Conservation (phyloP, 2,797 vertebrate genomes). For the Poeciliopsis infans region DNA sequence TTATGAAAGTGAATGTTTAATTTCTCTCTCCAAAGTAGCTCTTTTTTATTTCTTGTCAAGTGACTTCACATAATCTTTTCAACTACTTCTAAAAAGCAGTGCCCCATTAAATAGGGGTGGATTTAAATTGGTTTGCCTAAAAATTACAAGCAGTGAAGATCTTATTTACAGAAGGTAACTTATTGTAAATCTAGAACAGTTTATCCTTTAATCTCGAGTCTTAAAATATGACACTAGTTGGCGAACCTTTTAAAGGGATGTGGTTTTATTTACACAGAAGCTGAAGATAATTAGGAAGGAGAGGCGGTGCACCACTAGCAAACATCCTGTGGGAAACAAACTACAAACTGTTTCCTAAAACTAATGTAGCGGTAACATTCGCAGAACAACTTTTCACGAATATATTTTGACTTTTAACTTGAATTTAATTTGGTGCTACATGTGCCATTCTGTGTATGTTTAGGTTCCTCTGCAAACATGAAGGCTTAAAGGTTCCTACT, state of each 20-base stretch:
- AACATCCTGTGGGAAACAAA: not conserved
- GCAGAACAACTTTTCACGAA: not conserved
- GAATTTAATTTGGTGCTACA: not conserved
- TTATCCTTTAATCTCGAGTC: not conserved
- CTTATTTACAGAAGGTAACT: not conserved
- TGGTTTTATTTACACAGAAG: not conserved
- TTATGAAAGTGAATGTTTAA: not conserved
- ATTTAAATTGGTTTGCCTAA: not conserved
- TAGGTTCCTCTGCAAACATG: not conserved
- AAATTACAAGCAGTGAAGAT: not conserved
- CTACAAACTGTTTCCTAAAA: not conserved
- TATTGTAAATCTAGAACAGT: not conserved
- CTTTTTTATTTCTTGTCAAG: not conserved
- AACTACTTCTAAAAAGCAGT: not conserved
- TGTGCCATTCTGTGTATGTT: not conserved
- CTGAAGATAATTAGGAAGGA: not conserved
- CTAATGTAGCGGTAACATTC: not conserved
- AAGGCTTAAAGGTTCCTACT: not conserved
- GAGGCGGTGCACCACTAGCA: not conserved
- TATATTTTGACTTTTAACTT: not conserved
- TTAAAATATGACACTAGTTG: not conserved
- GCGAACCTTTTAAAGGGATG: not conserved
- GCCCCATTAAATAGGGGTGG: not conserved
- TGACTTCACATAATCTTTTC: not conserved
- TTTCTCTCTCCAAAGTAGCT: not conserved